phyloP scores from a whole-genome alignment of 2,113 vertebrate genomes.

The Anseranas semipalmata region DNA sequence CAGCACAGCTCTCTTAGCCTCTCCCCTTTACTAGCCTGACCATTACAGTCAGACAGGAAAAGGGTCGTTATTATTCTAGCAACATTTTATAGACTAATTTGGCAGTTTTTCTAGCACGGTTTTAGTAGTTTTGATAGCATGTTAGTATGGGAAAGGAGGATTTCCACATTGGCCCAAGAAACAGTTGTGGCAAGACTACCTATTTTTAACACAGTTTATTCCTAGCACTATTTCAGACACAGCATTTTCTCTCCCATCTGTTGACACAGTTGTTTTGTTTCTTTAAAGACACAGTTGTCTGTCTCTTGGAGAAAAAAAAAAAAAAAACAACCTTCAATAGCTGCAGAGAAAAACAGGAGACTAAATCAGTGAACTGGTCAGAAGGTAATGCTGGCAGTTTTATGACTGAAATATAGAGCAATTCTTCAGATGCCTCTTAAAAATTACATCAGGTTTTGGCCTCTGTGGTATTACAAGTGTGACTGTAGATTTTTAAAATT shows the following conservation, averaged over 20 bases:
- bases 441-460: constrained; percentile 25
- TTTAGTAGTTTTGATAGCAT: background rate
- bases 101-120: background rate
- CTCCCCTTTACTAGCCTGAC: background rate
- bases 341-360: constrained; percentile 1
- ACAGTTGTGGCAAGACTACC: constrained; percentile 63
- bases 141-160: background rate
- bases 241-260: constrained; percentile 57
- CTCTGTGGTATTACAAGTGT: background rate
- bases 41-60: background rate
- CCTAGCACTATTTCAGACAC: constrained; percentile 53
- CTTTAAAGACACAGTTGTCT: constrained; percentile 46
- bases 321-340: background rate
- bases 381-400: background rate
- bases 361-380: background rate
- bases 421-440: background rate
- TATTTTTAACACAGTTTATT: constrained; percentile 60
- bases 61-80: background rate
- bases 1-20: background rate
- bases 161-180: constrained; percentile 36
- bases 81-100: background rate
- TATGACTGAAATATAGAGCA: background rate
- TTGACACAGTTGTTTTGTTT: constrained; percentile 63
- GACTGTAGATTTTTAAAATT: constrained; percentile 42
- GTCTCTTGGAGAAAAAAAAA: background rate